Conservation (phyloP, 2,797 vertebrate genomes). For the Thripadectes ignobilis region DNA sequence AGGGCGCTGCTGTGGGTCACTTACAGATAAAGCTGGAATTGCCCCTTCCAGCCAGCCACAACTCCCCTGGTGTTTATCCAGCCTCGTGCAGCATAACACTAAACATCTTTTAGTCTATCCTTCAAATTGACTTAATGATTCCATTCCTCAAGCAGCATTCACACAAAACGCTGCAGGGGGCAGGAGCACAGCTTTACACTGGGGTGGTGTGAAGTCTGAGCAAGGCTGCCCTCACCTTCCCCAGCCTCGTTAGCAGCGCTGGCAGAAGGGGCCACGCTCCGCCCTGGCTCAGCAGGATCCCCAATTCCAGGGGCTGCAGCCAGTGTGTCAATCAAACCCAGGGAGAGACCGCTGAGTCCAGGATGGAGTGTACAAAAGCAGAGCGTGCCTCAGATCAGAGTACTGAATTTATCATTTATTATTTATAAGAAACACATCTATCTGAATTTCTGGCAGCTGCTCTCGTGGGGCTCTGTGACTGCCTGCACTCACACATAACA, state of each 20-base stretch:
- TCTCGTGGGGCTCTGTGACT: neutral
- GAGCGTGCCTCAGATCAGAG: neutral
- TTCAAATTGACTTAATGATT: conserved; percentile 41
- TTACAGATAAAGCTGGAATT: fast-evolving
- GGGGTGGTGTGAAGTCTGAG: neutral
- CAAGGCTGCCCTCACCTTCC: neutral
- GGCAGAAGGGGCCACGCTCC: neutral
- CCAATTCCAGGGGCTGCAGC: neutral
- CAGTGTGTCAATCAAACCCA: fast-evolving
- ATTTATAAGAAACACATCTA: neutral
- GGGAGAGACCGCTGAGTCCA: neutral
- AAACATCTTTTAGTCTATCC: neutral
- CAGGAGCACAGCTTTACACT: neutral
- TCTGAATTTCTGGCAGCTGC: neutral
- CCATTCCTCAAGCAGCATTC: neutral
- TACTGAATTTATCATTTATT: neutral
- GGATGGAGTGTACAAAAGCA: neutral
- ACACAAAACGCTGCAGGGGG: neutral
- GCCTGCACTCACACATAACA: neutral
- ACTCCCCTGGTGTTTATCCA: neutral
- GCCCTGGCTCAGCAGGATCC: fast-evolving
- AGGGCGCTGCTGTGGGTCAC: neutral
- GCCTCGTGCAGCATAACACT: neutral
- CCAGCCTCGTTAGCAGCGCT: fast-evolving
- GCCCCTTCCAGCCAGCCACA: fast-evolving